phyloP scores from a whole-genome alignment of 1,140 invertebrate genomes.

The Papilio aristodemus region DNA sequence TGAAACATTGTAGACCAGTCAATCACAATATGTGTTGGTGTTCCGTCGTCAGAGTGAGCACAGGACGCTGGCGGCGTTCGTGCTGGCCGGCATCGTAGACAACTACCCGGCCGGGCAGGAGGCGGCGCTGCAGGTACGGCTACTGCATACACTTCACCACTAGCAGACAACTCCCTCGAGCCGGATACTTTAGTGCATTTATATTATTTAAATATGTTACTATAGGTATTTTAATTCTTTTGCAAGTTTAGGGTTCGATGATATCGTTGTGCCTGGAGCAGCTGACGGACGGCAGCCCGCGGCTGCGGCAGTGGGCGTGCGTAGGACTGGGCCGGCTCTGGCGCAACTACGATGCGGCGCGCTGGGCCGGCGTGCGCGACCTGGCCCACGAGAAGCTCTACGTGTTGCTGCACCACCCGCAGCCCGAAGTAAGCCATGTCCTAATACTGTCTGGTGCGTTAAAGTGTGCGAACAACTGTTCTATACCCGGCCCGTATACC shows the following conservation, averaged over 20 bases:
- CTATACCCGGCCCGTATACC: too few relatives aligned
- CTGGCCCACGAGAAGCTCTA: conserved; percentile 97
- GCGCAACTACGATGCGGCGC: conserved; percentile 95
- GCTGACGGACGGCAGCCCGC: conserved; percentile 79
- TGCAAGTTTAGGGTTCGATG: conserved; percentile 85
- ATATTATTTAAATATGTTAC: neutral
- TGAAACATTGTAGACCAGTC: conserved; percentile 83
- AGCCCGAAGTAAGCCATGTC: conserved; percentile 93
- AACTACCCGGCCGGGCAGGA: conserved; percentile 93
- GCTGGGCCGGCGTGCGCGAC: conserved; percentile 98
- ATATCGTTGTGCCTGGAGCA: conserved; percentile 95
- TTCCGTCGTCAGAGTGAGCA: conserved; percentile 86
- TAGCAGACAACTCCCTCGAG: too few relatives aligned
- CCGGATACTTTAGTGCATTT: neutral
- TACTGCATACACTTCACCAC: neutral
- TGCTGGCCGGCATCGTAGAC: conserved; percentile 95
- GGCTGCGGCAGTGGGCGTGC: conserved; percentile 93
- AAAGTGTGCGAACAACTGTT: too few relatives aligned
- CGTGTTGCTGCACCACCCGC: conserved; percentile 87
- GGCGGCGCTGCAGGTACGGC: conserved; percentile 84
- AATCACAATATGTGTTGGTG: conserved; percentile 9
- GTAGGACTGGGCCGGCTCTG: conserved; percentile 96
- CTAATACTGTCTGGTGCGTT: too few relatives aligned
- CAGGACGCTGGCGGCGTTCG: conserved; percentile 94
- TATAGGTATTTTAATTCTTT: neutral